phyloP scores from a whole-genome alignment of 2,113 vertebrate species.

The Numida meleagris region DNA sequence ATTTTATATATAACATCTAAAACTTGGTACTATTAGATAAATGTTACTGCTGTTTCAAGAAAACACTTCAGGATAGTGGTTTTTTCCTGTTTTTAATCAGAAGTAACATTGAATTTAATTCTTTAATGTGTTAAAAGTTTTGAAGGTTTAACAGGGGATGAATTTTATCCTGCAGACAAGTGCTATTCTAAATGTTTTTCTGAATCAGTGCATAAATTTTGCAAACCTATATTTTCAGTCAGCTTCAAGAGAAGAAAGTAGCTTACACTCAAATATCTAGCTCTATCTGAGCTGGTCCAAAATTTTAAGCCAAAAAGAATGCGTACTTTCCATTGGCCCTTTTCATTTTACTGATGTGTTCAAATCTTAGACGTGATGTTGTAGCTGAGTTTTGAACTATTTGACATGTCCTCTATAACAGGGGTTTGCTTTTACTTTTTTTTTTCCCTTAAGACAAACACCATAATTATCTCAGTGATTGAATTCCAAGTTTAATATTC shows the following conservation, averaged over 20 bases:
- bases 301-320: not conserved
- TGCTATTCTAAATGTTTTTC: not conserved
- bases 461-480: not conserved
- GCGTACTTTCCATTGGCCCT: not conserved
- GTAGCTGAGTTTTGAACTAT: not conserved
- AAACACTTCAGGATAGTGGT: not conserved
- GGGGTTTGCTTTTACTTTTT: rapidly evolving
- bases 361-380: not conserved
- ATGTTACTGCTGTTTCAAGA: not conserved
- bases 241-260: not conserved
- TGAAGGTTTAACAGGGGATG: not conserved
- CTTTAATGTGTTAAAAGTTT: not conserved
- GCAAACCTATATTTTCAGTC: not conserved
- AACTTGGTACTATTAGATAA: not conserved
- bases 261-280: not conserved
- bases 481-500: not conserved
- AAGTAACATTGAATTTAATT: not conserved
- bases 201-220: not conserved
- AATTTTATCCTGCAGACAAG: not conserved
- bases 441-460: not conserved
- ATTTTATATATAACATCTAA: not conserved
- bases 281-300: not conserved
- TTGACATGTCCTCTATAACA: too few relatives aligned
- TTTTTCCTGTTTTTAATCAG: not conserved
- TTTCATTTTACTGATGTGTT: not conserved